Base-by-base conservation (phyloP, 2,888 invertebrate species). In the Caradrina kadenii region DNA sequence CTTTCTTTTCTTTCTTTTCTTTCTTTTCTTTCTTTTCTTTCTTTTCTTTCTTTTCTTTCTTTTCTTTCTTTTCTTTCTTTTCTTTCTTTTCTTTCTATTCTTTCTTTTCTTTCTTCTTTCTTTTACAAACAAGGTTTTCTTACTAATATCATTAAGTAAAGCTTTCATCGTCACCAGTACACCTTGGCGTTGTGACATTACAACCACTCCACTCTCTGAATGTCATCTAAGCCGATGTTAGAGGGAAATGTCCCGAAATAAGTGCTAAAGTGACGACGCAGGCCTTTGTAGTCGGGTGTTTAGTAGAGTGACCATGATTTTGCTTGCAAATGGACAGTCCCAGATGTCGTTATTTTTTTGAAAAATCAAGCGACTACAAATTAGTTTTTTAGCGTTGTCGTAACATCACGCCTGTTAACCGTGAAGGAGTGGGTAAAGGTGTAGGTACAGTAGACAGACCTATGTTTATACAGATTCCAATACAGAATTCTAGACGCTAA, bases 171-270 rank as follows among this genome's bases (percentile, higher is more conserved):
- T 19, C 19, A 26, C 31, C 8, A 49, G 35, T 2, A 61, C 60
- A 49, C 61, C 21, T n/a, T 19, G 1, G 1, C 13, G 13, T 45
- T 11, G 22, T 59, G 61, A 35, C n/a, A 62, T 59, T 59, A 45
- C 17, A 69, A 17, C 13, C 49, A 48, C 50, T 69, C 17, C 11
- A 2, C 35, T 39, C 42, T 19, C n/a, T 60, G 35, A 56, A 62
- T 69, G 62, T 50, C 77, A 48, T 69, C 65, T 56, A 65, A 55
- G 60, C 35, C 39, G 39, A 15, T 49, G 52, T 76, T 67, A 49
- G 49, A 15, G 58, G 61, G 53, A 69, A 77, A 69, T 77, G 78
- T 81, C 53, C 63, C 66, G 53, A 66, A 73, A 67, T 77, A 79
- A 73, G 81, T 69, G 69, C 35, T 69, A 1, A 11, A 69, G 52